These are phyloP conservation scores for Diabrotica virgifera DNA, from an alignment of 1,140 invertebrate genomes.

Conservation along the genomic window DNA sequence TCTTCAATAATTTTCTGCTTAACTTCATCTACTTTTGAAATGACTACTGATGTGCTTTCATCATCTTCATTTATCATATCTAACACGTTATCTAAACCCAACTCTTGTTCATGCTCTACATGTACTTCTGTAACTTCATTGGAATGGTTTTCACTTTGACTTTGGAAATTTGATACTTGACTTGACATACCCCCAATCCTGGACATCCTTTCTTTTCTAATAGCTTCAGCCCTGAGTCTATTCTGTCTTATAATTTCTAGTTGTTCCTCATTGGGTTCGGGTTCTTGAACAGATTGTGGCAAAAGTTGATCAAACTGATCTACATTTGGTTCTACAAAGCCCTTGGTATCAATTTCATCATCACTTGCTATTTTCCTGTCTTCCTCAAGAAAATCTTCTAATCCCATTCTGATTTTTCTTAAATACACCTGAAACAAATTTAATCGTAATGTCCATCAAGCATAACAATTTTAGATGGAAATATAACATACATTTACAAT, in stretches of 20 bases:
- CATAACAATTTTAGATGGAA: too few species aligned
- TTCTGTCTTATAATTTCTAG: slow-evolving; percentile 39
- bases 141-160: not conserved
- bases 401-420: slow-evolving; percentile 39
- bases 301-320: slow-evolving; percentile 32
- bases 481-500: too few species aligned
- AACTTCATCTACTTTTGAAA: too few species aligned
- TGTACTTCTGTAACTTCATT: slow-evolving; percentile 3
- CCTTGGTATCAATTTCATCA: slow-evolving; percentile 32
- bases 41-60: not conserved
- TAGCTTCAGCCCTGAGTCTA: slow-evolving; percentile 37
- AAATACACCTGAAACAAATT: slow-evolving; percentile 38
- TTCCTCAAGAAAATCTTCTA: slow-evolving; percentile 31
- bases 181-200: slow-evolving; percentile 4
- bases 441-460: not conserved
- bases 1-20: not conserved
- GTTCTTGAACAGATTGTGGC: slow-evolving; percentile 7
- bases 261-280: slow-evolving; percentile 41
- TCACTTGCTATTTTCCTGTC: slow-evolving; percentile 30
- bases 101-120: slow-evolving; percentile 1
- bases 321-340: slow-evolving; percentile 23
- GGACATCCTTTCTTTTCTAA: slow-evolving; percentile 37
- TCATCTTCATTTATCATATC: slow-evolving; percentile 11
- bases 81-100: slow-evolving; percentile 10
- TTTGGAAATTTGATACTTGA: not conserved